Base-by-base conservation (phyloP, 2,888 invertebrate species). In the Chrysolina americana region DNA sequence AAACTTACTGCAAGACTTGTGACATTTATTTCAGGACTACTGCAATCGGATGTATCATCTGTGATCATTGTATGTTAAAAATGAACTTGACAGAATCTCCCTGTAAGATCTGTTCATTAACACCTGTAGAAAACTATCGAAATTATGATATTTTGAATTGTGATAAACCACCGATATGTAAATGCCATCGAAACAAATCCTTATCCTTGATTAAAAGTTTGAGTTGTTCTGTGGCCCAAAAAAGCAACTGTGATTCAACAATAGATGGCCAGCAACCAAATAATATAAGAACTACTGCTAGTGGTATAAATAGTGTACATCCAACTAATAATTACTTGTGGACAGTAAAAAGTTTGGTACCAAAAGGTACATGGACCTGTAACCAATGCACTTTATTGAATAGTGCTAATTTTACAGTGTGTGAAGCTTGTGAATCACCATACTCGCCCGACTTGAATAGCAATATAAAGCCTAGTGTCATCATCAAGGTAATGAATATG, bases 341-440 rank as follows among this genome's bases (percentile, higher is more conserved):
- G 86, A 84, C 84, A 68, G 79, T 84, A 21, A 86, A 85, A 74
- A 84, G 80, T 78, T 80, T 82, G 78, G 81, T 72, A 75, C 79
- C 83, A 71, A 78, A 81, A 75, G 73, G 78, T 74, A 90, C 90
- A 68, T 94, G 94, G 94, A 91, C 93, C 15, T 94, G 94, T 84
- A 91, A 91, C 80, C 91, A 93, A 82, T 95, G 95, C 85, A 95
- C 95, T 0, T 87, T 95, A 47, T 91, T 94, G 80, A 95, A 95
- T 88, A 90, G 92, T 68, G 91, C 91, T 0, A 90, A 91, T 41
- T 89, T 91, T 76, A 91, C 91, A 8, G 90, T 93, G 75, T 95
- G 95, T 86, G 93, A 93, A 82, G 93, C 94, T 0, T 95, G 95
- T 83, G 91, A 94, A 81, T 91, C 94, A 0, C 94, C 94, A 0